phyloP scores from a whole-genome alignment of 2,113 vertebrate genomes.

The Perca fluviatilis region DNA sequence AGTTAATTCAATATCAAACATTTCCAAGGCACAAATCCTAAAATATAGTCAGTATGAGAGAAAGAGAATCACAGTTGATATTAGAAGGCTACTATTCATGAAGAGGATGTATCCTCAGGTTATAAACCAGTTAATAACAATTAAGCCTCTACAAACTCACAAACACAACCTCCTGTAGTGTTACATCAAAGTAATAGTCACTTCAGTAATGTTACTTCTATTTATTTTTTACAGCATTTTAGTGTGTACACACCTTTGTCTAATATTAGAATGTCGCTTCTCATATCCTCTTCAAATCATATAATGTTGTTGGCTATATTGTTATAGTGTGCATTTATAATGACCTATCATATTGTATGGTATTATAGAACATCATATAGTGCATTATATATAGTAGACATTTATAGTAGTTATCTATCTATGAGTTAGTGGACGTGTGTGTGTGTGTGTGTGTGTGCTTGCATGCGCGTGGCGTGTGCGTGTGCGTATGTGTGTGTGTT shows the following conservation, averaged over 20 bases:
- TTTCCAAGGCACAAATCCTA: neutral
- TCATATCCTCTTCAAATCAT: neutral
- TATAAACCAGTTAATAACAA: conserved; percentile 6
- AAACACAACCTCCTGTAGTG: neutral
- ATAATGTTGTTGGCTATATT: neutral
- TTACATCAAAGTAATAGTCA: neutral
- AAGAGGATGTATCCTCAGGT: conserved; percentile 18
- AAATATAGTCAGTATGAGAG: neutral
- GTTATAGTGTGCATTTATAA: neutral
- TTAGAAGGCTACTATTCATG: conserved; percentile 13
- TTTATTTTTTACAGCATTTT: neutral
- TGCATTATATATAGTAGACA: neutral
- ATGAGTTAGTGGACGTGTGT: neutral
- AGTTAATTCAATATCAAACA: neutral
- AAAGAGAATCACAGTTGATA: conserved; percentile 1
- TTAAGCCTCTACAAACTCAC: neutral
- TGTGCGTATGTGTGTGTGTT: too few species aligned
- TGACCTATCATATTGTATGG: neutral
- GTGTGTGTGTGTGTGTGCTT: too few species aligned
- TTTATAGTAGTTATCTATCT: neutral
- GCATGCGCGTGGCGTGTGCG: too few species aligned
- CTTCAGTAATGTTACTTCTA: too few species aligned
- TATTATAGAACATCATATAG: neutral
- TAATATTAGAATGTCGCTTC: neutral
- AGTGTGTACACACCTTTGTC: neutral